phyloP scores from a whole-genome alignment of 2,113 vertebrate genomes.

The Brachyhypopomus occidentalis region DNA sequence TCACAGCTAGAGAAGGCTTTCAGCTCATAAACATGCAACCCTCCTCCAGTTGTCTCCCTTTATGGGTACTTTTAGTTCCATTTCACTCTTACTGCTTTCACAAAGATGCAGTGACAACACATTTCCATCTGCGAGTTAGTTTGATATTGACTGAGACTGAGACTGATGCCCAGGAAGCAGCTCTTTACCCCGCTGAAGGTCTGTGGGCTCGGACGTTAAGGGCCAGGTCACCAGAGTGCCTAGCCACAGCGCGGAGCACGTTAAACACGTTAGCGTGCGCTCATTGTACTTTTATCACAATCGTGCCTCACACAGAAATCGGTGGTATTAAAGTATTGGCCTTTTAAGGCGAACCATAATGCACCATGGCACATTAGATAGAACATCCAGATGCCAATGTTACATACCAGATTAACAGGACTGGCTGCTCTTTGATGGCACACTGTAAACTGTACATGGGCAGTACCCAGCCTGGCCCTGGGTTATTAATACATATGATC shows the following conservation, averaged over 20 bases:
- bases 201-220: no score
- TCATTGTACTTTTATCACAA: not conserved
- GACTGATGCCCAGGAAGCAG: not conserved
- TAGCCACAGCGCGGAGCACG: not conserved
- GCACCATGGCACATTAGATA: no score
- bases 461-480: no score
- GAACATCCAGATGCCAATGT: no score
- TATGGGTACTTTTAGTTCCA: constrained; percentile 45
- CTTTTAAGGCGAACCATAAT: no score
- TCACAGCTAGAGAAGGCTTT: constrained; percentile 57
- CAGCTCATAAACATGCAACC: constrained; percentile 44
- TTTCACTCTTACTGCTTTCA: constrained; percentile 40
- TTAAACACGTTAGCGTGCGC: not conserved
- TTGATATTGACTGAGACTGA: constrained; percentile 31
- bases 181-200: not conserved
- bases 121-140: constrained; percentile 7
- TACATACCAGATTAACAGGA: no score
- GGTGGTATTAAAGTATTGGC: not conserved
- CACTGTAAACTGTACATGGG: no score
- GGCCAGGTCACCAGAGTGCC: not conserved
- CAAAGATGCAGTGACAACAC: constrained; percentile 8
- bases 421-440: no score
- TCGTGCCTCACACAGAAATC: not conserved
- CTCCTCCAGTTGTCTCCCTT: constrained; percentile 16
- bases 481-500: no score